phyloP scores from a whole-genome alignment of 2,113 vertebrate species.

The Dicrurus megarhynchus region DNA sequence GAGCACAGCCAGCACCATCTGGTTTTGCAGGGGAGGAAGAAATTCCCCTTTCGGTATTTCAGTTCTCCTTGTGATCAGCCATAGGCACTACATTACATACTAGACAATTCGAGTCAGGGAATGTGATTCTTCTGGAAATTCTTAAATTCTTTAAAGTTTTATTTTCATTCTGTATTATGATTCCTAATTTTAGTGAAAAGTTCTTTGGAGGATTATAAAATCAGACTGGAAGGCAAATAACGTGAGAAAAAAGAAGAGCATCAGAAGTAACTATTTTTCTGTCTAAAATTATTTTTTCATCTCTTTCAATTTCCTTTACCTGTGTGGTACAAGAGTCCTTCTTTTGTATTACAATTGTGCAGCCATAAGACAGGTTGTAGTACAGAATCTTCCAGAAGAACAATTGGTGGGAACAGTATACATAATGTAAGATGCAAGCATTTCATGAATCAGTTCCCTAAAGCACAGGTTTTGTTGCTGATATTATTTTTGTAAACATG shows the following conservation, averaged over 20 bases:
- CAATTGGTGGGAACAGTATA: not conserved
- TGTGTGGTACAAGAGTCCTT: not conserved
- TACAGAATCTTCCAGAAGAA: not conserved
- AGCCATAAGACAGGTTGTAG: not conserved
- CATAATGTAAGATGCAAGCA: not conserved
- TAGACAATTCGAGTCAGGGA: not conserved
- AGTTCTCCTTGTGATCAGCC: not conserved
- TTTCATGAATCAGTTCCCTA: not conserved
- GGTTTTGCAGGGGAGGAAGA: not conserved
- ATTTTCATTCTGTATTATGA: not conserved
- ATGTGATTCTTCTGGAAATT: not conserved
- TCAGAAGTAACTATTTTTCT: not conserved
- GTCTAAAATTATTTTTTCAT: not conserved
- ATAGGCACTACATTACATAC: not conserved
- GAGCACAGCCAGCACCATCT: not conserved
- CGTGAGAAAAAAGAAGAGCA: not conserved
- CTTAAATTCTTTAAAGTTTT: not conserved
- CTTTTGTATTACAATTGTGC: not conserved
- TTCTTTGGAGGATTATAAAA: not conserved
- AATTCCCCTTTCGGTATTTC: not conserved
- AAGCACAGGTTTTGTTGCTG: not conserved
- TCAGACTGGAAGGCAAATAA: not conserved
- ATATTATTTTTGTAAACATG: not conserved
- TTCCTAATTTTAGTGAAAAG: not conserved
- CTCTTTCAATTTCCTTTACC: not conserved